phyloP scores from a whole-genome alignment of 1,140 invertebrate genomes.

The Diploscapter pachys region DNA sequence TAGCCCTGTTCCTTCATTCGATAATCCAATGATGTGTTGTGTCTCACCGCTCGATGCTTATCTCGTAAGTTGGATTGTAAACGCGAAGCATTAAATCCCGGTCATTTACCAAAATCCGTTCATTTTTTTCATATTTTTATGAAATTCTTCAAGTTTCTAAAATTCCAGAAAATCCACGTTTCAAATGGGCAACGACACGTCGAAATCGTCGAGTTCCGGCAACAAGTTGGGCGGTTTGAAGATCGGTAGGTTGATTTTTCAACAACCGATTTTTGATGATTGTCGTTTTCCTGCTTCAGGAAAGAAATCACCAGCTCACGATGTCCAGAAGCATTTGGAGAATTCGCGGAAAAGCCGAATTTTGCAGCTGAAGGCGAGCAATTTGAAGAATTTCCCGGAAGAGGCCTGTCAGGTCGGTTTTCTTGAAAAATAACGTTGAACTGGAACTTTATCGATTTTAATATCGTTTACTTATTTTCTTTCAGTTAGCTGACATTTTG shows the following conservation, averaged over 20 bases:
- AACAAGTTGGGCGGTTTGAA: not conserved
- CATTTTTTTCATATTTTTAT: too few relatives aligned
- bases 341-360: constrained; percentile 87
- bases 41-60: too few relatives aligned
- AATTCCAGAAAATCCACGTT: too few relatives aligned
- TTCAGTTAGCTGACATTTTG: constrained; percentile 66
- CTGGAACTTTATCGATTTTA: constrained; percentile 63
- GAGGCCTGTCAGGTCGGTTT: constrained; percentile 59
- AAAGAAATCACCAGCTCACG: constrained; percentile 42
- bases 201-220: not conserved
- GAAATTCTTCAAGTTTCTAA: too few relatives aligned
- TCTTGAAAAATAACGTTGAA: too few relatives aligned
- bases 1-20: too few relatives aligned
- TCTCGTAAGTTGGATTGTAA: too few relatives aligned
- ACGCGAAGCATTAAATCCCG: too few relatives aligned
- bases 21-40: too few relatives aligned
- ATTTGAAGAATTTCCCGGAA: constrained; percentile 68
- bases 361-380: constrained; percentile 77
- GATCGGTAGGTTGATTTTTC: constrained; percentile 6
- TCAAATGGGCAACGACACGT: constrained; percentile 23
- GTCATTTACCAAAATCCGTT: too few relatives aligned
- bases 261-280: not conserved
- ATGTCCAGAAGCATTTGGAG: constrained; percentile 80
- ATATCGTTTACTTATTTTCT: constrained; percentile 50
- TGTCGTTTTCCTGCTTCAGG: not conserved